A percentile compares a stretch with the other conserved stretches of the same genome.
phyloP scores from a whole-genome alignment of 2,888 invertebrate species.

The Smittia aterrima region DNA sequence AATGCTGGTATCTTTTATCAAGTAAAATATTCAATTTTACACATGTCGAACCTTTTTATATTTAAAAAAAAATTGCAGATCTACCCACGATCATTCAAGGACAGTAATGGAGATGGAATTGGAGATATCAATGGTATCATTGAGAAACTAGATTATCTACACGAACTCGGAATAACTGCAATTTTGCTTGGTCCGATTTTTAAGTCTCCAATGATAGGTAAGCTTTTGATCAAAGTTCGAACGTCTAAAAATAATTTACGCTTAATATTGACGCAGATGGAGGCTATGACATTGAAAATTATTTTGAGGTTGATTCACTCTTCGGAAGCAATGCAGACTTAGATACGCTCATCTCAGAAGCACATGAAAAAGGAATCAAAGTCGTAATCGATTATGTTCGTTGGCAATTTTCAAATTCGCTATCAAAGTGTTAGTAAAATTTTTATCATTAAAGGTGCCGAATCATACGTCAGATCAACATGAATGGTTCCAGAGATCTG shows the following conservation, averaged over 20 bases:
- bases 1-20: not conserved
- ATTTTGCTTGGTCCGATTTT: constrained; percentile 71
- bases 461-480: constrained; percentile 58
- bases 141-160: constrained; percentile 61
- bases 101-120: constrained; percentile 69
- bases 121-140: constrained; percentile 72
- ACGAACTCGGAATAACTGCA: constrained; percentile 64
- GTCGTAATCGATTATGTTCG: constrained; percentile 40
- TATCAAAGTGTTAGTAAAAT: not conserved
- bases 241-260: not conserved
- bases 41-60: not conserved
- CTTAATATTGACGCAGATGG: not conserved
- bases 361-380: not conserved
- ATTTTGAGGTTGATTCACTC: not conserved
- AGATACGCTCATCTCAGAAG: not conserved
- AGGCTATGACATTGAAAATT: not conserved
- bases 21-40: not conserved
- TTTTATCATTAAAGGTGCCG: not conserved
- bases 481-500: constrained; percentile 73
- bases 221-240: not conserved
- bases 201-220: constrained; percentile 42
- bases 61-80: constrained; percentile 50
- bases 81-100: constrained; percentile 72
- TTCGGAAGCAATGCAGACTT: not conserved
- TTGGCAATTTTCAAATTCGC: constrained; percentile 45